Evolutionary conservation across 1,140 invertebrate species (phyloP).

Genomic region (Cotesia chilonis): DNA sequence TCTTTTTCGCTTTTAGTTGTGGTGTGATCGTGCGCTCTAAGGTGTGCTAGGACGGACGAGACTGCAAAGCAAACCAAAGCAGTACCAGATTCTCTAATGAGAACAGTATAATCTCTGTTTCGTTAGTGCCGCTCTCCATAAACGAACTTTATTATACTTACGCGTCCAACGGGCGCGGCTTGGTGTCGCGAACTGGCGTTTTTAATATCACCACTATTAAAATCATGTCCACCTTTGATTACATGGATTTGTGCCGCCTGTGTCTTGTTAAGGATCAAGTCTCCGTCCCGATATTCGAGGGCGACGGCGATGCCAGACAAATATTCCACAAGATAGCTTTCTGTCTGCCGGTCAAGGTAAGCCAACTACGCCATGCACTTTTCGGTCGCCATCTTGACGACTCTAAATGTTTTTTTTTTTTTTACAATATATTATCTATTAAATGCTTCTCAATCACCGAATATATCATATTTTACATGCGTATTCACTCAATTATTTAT

Average conservation of each 20-base stretch:
- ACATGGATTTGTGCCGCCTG: conserved; percentile 68
- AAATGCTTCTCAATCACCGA: neutral
- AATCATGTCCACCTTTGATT: conserved; percentile 66
- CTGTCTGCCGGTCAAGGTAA: conserved; percentile 72
- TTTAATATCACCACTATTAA: conserved; percentile 34
- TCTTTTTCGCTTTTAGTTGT: too few relatives aligned
- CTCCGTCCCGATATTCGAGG: conserved; percentile 69
- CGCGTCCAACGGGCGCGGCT: conserved; percentile 49
- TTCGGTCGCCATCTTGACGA: conserved; percentile 46
- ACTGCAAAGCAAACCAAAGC: too few relatives aligned
- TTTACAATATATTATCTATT: neutral
- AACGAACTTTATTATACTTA: conserved; percentile 23
- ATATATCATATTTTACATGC: neutral
- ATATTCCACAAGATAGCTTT: conserved; percentile 69
- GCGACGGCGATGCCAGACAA: conserved; percentile 67
- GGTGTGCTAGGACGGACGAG: too few relatives aligned
- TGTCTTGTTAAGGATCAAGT: conserved; percentile 71
- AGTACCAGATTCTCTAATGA: neutral
- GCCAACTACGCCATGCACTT: conserved; percentile 60
- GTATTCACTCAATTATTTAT: too few relatives aligned
- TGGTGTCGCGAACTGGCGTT: conserved; percentile 51
- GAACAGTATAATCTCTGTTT: too few relatives aligned
- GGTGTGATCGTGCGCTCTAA: too few relatives aligned
- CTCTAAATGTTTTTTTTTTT: conserved; percentile 12
- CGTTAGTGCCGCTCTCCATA: neutral